Percentiles rank a stretch among this genome's conserved stretches.
Conservation (phyloP, 2,797 vertebrate species). For the Heterohyrax brucei region DNA sequence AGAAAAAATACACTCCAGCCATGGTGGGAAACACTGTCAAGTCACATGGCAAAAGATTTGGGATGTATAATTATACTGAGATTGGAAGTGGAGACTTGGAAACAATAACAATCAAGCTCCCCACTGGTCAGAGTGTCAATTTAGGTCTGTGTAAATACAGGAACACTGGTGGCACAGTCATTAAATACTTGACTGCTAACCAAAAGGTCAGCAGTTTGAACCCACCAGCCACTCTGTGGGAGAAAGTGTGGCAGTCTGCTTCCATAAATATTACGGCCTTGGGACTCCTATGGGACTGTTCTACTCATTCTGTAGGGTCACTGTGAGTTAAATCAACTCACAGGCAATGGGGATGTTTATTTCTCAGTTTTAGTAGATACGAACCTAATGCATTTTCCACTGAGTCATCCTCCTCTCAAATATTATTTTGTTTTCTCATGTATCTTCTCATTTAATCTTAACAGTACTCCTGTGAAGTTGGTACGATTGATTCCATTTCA, state of each 20-base stretch:
- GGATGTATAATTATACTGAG: background rate
- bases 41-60: background rate
- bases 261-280: too few relatives aligned
- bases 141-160: background rate
- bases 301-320: too few relatives aligned
- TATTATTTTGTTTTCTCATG: background rate
- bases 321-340: too few relatives aligned
- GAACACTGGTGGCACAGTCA: too few relatives aligned
- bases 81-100: background rate
- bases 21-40: background rate
- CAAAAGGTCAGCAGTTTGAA: too few relatives aligned
- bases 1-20: background rate
- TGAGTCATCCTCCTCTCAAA: background rate
- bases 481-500: background rate
- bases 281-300: too few relatives aligned
- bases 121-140: background rate
- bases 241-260: too few relatives aligned
- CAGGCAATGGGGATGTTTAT: too few relatives aligned
- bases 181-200: too few relatives aligned
- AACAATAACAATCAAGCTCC: background rate
- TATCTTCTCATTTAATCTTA: background rate
- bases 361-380: background rate
- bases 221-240: too few relatives aligned
- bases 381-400: background rate
- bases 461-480: background rate